Evolutionary conservation across 2,888 invertebrate species (phyloP), one percentile per base, ranked within the genome.

Genomic region (Oxycera nigricornis): DNA sequence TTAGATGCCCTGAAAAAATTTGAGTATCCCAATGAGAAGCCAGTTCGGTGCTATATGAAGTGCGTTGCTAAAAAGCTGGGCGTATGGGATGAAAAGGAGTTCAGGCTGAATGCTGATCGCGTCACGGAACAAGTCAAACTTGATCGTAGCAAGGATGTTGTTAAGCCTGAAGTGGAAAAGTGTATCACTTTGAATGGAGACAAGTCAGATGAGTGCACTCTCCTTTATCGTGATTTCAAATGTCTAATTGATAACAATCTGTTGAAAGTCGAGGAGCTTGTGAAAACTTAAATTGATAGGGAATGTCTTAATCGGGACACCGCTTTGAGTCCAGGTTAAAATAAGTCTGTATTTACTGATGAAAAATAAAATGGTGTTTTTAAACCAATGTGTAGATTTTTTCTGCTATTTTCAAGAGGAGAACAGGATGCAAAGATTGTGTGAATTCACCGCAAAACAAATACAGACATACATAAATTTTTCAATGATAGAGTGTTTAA

Each of bases 1-100:
- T 14, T 22, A n/a, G 73, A 73, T 52, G 4, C 17, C n/a, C 35
- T 73, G 1, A 73, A 50, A 52, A 73, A 73, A 50, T 62, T 61
- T 17, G 39, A 73, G 7, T 73, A 73, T 50, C 62, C 62, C 0
- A 26, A 73, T 31, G 73, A 62, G 20, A 30, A 31, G 14, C 14
- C 52, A 26, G 52, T 73, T 11, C 35, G 62, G 4, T 62, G 62
- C 30, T 61, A 73, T 30, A 14, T 73, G 3, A 22, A 26, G 4
- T 73, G 73, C 24, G 31, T 31, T 1, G 24, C 24, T 14, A 22
- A 6, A 61, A 50, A 50, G 22, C 30, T 50, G 20, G 62, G 30
- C 2, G 26, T 31, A 2, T 73, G 9, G 1, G 20, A 30, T 14
- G 73, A 73, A n/a, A 11, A 11, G 6, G 20, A n/a, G 17, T 31